Percentiles rank a stretch among this genome's conserved stretches.
Evolutionary conservation across 2,888 invertebrate species (phyloP).

Genomic region (Himalopsyche anomala): DNA sequence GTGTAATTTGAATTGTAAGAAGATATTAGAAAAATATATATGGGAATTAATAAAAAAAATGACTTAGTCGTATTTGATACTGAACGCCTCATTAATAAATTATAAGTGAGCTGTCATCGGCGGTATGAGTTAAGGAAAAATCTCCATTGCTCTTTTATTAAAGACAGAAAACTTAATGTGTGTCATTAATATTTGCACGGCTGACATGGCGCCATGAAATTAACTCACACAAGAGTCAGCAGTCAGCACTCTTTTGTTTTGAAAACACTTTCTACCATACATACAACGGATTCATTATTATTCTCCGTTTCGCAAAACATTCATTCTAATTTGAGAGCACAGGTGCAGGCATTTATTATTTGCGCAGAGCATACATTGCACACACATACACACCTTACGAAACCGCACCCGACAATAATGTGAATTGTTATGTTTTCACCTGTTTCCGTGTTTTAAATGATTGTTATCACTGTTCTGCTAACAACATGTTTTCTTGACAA

Average conservation of each 20-base stretch:
- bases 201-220: conserved; percentile 35
- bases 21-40: too few relatives aligned
- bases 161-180: not conserved
- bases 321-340: conserved; percentile 38
- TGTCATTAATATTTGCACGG: conserved; percentile 30
- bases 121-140: not conserved
- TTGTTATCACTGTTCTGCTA: not conserved
- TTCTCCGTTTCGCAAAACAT: conserved; percentile 17
- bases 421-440: conserved; percentile 7
- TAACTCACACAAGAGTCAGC: not conserved
- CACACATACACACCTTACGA: not conserved
- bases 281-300: conserved; percentile 8
- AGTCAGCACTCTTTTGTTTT: conserved; percentile 20
- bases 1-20: too few relatives aligned
- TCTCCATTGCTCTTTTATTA: not conserved
- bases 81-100: too few relatives aligned
- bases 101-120: conserved; percentile 8
- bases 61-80: too few relatives aligned
- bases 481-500: conserved; percentile 2
- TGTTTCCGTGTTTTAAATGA: conserved; percentile 16
- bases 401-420: not conserved
- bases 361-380: not conserved
- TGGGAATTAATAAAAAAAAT: too few relatives aligned
- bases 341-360: conserved; percentile 37
- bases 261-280: conserved; percentile 37